Percentiles rank a stretch among this genome's conserved stretches.
Evolutionary conservation across 2,888 invertebrate genomes (phyloP).

Genomic region (Xestobium rufovillosum): DNA sequence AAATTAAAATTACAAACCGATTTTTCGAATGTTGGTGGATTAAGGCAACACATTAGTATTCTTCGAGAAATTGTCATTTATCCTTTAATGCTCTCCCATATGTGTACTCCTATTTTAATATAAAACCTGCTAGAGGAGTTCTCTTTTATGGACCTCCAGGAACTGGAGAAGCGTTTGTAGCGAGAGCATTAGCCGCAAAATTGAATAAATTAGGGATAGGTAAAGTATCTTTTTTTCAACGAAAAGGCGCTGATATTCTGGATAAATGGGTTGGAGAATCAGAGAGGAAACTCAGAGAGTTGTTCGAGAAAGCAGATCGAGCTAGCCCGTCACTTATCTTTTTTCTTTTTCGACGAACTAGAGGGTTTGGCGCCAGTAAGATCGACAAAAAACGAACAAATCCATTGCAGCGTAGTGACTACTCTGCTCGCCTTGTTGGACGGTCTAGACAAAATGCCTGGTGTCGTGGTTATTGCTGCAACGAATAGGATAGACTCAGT

Average conservation of each 20-base stretch:
- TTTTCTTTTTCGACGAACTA: constrained; percentile 90
- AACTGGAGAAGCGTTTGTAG: constrained; percentile 41
- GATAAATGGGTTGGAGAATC: constrained; percentile 42
- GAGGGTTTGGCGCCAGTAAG: constrained; percentile 83
- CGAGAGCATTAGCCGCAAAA: constrained; percentile 39
- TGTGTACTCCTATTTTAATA: constrained; percentile 38
- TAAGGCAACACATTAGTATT: constrained; percentile 34
- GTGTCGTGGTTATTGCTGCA: constrained; percentile 77
- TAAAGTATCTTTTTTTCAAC: constrained; percentile 37
- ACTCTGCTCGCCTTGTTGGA: constrained; percentile 83
- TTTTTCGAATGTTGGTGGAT: constrained; percentile 39
- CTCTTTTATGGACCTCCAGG: constrained; percentile 41
- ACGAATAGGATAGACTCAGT: constrained; percentile 82
- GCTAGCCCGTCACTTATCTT: too few relatives aligned
- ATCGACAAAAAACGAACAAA: constrained; percentile 78
- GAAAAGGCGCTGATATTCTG: constrained; percentile 40
- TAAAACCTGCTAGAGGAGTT: constrained; percentile 38
- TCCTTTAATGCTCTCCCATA: constrained; percentile 36
- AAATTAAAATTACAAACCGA: too few relatives aligned
- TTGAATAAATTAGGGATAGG: constrained; percentile 35
- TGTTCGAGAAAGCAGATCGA: constrained; percentile 39
- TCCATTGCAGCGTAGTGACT: constrained; percentile 80
- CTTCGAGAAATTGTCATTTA: constrained; percentile 37
- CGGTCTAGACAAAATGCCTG: constrained; percentile 66
- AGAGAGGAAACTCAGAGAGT: constrained; percentile 36